These are phyloP conservation scores for Conops quadrifasciatus DNA, from an alignment of 2,888 invertebrate genomes.

Conservation along the genomic window DNA sequence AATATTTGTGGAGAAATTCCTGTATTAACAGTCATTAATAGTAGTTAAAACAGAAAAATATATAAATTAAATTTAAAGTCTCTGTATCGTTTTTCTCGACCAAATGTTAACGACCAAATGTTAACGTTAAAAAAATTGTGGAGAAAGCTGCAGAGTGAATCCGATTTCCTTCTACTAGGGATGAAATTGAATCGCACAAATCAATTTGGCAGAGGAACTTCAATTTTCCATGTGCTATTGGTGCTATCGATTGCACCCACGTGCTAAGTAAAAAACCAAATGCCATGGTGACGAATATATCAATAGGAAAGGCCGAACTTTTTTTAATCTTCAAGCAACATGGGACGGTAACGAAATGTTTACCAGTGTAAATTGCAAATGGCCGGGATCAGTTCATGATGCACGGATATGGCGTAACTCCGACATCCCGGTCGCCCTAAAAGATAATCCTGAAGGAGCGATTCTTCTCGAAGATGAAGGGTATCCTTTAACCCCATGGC, in stretches of 20 bases:
- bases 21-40: no score
- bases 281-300: conserved; percentile 20
- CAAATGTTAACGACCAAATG: no score
- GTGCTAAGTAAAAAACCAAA: conserved; percentile 10
- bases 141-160: background rate
- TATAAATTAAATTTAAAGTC: no score
- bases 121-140: background rate
- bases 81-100: no score
- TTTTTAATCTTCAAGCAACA: conserved; percentile 24
- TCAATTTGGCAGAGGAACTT: background rate
- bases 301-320: conserved; percentile 2
- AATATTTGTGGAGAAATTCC: no score
- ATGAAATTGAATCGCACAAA: background rate
- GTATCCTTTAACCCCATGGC: conserved; percentile 32
- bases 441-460: conserved; percentile 32
- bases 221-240: conserved; percentile 16
- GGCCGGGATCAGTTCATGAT: conserved; percentile 32
- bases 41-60: no score
- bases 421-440: conserved; percentile 14
- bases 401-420: conserved; percentile 33
- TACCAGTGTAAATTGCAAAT: conserved; percentile 17
- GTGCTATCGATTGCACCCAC: conserved; percentile 26
- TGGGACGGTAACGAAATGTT: conserved; percentile 30
- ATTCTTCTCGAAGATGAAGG: conserved; percentile 37
- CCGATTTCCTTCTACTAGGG: background rate